phyloP scores from a whole-genome alignment of 2,113 vertebrate species.

The Festucalex cinctus region DNA sequence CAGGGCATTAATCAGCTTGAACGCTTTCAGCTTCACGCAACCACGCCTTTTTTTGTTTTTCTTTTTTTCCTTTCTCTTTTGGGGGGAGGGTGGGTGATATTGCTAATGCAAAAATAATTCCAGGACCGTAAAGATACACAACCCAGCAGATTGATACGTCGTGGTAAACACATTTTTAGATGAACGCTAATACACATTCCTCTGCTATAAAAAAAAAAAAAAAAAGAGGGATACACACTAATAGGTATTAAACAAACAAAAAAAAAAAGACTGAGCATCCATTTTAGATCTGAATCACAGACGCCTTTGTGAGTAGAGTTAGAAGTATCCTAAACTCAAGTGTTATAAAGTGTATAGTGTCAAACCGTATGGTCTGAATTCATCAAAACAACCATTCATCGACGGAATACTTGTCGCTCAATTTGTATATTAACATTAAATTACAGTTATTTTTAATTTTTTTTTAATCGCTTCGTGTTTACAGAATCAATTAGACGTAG shows the following conservation, averaged over 20 bases:
- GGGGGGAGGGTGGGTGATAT: not conserved
- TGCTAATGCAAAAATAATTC: not conserved
- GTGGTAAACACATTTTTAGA: not conserved
- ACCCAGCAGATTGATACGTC: too few relatives aligned
- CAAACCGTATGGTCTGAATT: not conserved
- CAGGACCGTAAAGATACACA: not conserved
- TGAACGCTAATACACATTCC: not conserved
- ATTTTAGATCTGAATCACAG: not conserved
- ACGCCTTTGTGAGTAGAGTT: not conserved
- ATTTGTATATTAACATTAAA: not conserved
- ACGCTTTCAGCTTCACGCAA: not conserved
- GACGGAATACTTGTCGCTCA: not conserved
- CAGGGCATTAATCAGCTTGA: conserved; percentile 1
- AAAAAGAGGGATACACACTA: not conserved
- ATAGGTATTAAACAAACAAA: not conserved
- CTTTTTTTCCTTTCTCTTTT: not conserved
- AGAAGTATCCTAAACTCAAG: not conserved
- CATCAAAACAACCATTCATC: not conserved
- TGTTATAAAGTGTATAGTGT: not conserved
- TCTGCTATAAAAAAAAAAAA: not conserved
- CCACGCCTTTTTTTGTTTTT: not conserved
- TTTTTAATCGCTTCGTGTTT: too few relatives aligned
- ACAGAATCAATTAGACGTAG: not conserved
- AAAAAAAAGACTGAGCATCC: not conserved
- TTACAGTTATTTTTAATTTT: not conserved